Conservation (phyloP, 2,797 vertebrate genomes). For the Hapalemur alaotrensis region DNA sequence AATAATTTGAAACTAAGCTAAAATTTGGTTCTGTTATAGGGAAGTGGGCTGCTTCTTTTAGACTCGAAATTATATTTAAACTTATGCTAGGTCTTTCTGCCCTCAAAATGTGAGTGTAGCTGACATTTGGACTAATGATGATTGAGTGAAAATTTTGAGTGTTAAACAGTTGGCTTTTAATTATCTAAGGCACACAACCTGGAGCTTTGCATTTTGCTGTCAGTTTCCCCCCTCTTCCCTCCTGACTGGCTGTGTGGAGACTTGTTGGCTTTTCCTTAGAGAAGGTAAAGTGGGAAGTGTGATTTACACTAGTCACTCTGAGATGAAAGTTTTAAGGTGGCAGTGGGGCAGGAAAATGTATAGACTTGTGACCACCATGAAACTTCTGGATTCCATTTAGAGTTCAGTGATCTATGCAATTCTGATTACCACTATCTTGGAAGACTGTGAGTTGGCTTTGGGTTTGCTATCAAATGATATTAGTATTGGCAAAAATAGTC, state of each 20-base stretch:
- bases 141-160: neutral
- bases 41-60: neutral
- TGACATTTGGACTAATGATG: neutral
- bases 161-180: neutral
- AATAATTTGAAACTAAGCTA: neutral
- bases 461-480: conserved; percentile 62
- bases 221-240: neutral
- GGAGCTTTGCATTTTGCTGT: neutral
- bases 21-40: neutral
- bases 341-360: neutral
- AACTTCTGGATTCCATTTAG: conserved; percentile 1
- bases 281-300: neutral
- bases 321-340: neutral
- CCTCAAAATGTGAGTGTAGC: neutral
- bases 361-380: conserved; percentile 4
- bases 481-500: conserved; percentile 63
- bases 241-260: neutral
- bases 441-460: conserved; percentile 45
- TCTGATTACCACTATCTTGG: conserved; percentile 47
- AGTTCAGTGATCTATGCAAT: conserved; percentile 40
- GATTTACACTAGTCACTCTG: neutral
- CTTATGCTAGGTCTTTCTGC: neutral
- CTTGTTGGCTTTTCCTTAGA: neutral
- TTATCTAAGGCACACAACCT: neutral
- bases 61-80: neutral